phyloP scores from a whole-genome alignment of 2,113 vertebrate genomes.

The Xiphophorus couchianus region DNA sequence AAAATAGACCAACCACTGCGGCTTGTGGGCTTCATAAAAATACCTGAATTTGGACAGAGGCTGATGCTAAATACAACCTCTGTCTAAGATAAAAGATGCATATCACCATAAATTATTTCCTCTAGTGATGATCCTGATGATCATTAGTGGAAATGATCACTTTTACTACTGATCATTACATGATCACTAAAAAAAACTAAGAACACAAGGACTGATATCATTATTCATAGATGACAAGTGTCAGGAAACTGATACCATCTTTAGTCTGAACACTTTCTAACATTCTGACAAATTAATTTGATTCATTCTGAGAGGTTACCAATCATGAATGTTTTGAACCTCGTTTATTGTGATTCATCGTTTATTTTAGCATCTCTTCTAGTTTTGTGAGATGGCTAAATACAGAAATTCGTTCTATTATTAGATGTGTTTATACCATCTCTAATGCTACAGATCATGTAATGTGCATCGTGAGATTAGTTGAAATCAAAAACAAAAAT shows the following conservation, averaged over 20 bases:
- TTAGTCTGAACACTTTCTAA: not conserved
- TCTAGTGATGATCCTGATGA: no score
- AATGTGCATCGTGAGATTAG: constrained; percentile 2
- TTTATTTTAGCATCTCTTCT: constrained; percentile 6
- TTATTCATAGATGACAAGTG: no score
- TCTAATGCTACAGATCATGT: not conserved
- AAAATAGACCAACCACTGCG: no score
- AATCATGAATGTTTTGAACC: not conserved
- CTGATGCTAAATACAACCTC: no score
- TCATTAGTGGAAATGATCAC: no score
- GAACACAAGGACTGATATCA: no score
- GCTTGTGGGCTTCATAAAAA: no score
- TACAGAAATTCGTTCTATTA: not conserved
- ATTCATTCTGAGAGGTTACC: not conserved
- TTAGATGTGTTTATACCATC: not conserved
- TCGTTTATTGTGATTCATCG: not conserved
- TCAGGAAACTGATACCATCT: no score
- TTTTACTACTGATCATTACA: no score
- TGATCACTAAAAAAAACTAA: no score
- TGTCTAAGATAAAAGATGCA: no score
- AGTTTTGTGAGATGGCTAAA: constrained; percentile 22
- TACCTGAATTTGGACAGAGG: no score
- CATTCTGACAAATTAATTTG: not conserved
- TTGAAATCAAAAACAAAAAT: constrained; percentile 13
- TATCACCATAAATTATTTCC: not conserved